These are phyloP conservation scores for Cantharis lateralis DNA, from an alignment of 2,888 invertebrate species.

Conservation along the genomic window DNA sequence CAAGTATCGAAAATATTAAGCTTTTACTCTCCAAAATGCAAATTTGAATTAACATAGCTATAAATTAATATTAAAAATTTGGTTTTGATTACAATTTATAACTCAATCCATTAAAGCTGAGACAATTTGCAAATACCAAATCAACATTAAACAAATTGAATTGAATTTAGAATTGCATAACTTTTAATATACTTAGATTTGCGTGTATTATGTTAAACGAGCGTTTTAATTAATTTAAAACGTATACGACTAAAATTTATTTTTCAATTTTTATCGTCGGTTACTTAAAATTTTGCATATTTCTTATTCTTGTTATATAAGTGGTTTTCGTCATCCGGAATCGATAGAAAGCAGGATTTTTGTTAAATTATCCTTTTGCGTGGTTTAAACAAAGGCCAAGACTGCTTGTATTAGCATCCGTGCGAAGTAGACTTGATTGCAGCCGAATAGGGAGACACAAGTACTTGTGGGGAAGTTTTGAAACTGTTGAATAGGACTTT, in stretches of 20 bases:
- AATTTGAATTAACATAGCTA: not conserved
- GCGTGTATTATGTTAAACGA: not conserved
- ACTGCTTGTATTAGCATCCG: constrained; percentile 8
- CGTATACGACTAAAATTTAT: not conserved
- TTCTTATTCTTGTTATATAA: not conserved
- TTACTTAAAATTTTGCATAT: not conserved
- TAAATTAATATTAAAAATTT: not conserved
- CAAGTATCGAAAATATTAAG: not conserved
- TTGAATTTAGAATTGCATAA: not conserved
- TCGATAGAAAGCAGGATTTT: constrained; percentile 14
- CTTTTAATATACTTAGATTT: not conserved
- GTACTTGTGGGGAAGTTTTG: not conserved
- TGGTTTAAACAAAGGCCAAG: constrained; percentile 10
- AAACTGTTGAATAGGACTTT: constrained; percentile 3
- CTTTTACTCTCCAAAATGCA: not conserved
- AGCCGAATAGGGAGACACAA: not conserved
- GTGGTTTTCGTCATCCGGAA: constrained; percentile 8
- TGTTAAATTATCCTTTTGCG: constrained; percentile 13
- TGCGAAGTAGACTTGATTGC: constrained; percentile 1
- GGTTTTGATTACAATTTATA: not conserved
- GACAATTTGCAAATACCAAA: not conserved
- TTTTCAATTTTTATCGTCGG: not conserved
- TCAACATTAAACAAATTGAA: not conserved
- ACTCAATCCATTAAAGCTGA: not conserved
- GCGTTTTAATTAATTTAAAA: not conserved